Evolutionary conservation across 2,888 invertebrate species (phyloP), one percentile per base, ranked within the genome.

Genomic region (Acronicta aceris): DNA sequence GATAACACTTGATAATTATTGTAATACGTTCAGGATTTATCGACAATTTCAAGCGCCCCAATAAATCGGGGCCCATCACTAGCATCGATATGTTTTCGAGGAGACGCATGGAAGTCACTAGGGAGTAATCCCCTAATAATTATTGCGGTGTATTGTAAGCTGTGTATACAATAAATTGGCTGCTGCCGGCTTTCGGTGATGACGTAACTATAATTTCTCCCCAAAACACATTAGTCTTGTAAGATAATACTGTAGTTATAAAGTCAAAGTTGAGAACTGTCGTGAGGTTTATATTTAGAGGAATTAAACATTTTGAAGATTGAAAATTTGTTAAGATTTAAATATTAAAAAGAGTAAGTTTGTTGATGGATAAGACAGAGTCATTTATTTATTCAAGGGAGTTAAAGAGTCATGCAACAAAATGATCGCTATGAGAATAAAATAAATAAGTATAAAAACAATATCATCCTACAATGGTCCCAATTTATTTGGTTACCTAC

Each of bases 101-200:
- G 52, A 71, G 71, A 65, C 60, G 59, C 60, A 55, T 25, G 59
- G 48, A 62, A 72, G 55, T 65, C 84, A 71, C 83, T 62, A 49
- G 85, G 81, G 83, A 80, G 71, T 84, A 76, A 85, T 84, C 82
- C 81, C 81, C 81, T 81, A 72, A 81, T 83, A 81, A 85, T 85
- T 80, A 85, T 78, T 75, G 79, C 71, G 77, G 77, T 68, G 76
- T 76, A 74, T 68, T 67, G 68, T 70, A 75, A 78, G 59, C 71
- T 74, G 71, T 68, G 68, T 51, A 65, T 67, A 74, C 53, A 58
- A 71, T 78, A 65, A 67, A 76, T 75, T 63, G 65, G 48, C 48
- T 54, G 33, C 59, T 65, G 47, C 36, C 53, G 65, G 65, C 46
- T 75, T 59, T 58, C 50, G 59, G 68, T 65, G 69, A 66, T 74